Conservation (phyloP, 2,113 vertebrate species). For the Phainopepla nitens region DNA sequence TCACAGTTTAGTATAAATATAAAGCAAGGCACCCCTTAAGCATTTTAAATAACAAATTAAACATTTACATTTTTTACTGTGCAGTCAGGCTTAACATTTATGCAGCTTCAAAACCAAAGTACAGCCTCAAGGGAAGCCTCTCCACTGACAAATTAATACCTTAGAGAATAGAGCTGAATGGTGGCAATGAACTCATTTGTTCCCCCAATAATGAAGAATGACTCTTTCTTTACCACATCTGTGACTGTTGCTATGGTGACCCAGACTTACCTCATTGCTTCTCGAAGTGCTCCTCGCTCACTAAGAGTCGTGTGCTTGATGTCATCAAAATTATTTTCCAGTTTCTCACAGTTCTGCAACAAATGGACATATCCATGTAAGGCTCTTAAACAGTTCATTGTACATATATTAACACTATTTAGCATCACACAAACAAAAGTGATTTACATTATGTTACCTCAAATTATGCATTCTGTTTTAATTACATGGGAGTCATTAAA, state of each 20-base stretch:
- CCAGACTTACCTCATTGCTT: constrained; percentile 90
- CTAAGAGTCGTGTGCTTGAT: constrained; percentile 93
- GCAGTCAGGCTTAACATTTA: constrained; percentile 83
- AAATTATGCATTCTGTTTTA: constrained; percentile 65
- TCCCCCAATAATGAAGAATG: constrained; percentile 93
- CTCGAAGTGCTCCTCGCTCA: constrained; percentile 88
- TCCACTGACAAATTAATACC: constrained; percentile 89
- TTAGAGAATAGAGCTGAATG: constrained; percentile 85
- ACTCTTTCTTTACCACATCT: constrained; percentile 87
- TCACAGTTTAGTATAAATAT: constrained; percentile 79
- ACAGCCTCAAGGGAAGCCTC: constrained; percentile 81
- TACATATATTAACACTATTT: constrained; percentile 30
- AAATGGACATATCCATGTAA: constrained; percentile 52
- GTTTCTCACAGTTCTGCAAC: constrained; percentile 80
- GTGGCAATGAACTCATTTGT: constrained; percentile 92
- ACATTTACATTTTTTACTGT: constrained; percentile 86
- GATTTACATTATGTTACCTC: constrained; percentile 33
- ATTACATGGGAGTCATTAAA: constrained; percentile 75
- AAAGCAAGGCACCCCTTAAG: constrained; percentile 81
- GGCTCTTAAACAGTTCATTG: constrained; percentile 5
- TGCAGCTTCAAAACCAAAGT: constrained; percentile 82
- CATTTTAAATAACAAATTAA: constrained; percentile 84
- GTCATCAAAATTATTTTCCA: constrained; percentile 98
- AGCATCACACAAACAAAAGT: constrained; percentile 38
- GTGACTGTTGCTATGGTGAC: constrained; percentile 91